phyloP scores from a whole-genome alignment of 2,113 vertebrate species.

The Cavia porcellus region DNA sequence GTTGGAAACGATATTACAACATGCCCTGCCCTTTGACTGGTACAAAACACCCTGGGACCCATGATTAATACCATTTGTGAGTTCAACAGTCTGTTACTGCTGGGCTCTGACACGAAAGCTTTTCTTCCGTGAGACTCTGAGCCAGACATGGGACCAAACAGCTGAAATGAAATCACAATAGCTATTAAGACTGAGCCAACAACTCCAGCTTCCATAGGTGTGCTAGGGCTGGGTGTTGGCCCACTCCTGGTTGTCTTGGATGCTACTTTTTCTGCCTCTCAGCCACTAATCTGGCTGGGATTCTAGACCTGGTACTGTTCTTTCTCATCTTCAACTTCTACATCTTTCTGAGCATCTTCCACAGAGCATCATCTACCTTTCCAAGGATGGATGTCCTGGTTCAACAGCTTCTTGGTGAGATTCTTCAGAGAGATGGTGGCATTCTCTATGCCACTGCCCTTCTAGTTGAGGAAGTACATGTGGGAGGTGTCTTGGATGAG shows the following conservation, averaged over 20 bases:
- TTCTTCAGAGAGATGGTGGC: slow-evolving; percentile 89
- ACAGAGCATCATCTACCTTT: slow-evolving; percentile 92
- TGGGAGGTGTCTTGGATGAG: slow-evolving; percentile 91
- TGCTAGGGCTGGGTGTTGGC: background rate
- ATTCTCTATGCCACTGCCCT: slow-evolving; percentile 86
- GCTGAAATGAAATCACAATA: slow-evolving; percentile 28
- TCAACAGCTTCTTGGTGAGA: slow-evolving; percentile 91
- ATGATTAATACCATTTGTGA: slow-evolving; percentile 31
- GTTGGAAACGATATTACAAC: background rate
- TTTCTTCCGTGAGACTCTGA: background rate
- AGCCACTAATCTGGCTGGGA: background rate
- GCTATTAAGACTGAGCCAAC: background rate
- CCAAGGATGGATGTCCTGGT: slow-evolving; percentile 93
- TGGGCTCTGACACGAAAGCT: background rate
- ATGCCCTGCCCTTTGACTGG: background rate
- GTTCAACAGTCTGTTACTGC: background rate
- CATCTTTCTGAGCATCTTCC: slow-evolving; percentile 92
- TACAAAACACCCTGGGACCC: background rate
- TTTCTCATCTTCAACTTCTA: slow-evolving; percentile 92
- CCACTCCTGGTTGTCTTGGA: background rate
- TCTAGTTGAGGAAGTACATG: slow-evolving; percentile 89
- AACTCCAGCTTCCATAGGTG: background rate
- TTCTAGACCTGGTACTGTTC: slow-evolving; percentile 86
- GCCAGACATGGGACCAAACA: slow-evolving; percentile 32
- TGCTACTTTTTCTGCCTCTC: background rate